Percentiles rank a stretch among this genome's conserved stretches.
Evolutionary conservation across 1,140 invertebrate genomes (phyloP).

Genomic region (Battus philenor): DNA sequence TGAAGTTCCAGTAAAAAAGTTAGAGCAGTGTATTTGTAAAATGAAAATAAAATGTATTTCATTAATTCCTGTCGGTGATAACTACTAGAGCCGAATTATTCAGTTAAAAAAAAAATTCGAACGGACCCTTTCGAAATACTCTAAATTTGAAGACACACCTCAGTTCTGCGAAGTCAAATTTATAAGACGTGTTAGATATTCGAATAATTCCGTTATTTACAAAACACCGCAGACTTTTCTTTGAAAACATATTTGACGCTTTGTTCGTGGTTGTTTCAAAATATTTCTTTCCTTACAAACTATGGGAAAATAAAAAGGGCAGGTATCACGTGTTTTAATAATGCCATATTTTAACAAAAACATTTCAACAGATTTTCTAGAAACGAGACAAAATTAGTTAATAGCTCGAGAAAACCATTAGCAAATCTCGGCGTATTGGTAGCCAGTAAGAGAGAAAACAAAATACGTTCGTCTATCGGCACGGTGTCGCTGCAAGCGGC

Average conservation of each 20-base stretch:
- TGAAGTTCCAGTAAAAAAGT: no score
- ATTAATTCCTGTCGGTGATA: no score
- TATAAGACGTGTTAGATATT: conserved; percentile 67
- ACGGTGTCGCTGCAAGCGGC: conserved; percentile 46
- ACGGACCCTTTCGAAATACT: conserved; percentile 37
- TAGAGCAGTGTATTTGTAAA: no score
- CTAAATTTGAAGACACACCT: conserved; percentile 47
- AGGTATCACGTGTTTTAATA: no score
- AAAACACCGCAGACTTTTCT: conserved; percentile 48
- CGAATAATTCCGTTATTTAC: conserved; percentile 64
- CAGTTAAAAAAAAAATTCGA: no score
- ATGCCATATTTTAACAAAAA: no score
- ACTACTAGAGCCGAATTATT: no score
- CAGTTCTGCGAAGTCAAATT: conserved; percentile 51
- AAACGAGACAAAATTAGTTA: conserved; percentile 26
- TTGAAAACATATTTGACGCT: conserved; percentile 65
- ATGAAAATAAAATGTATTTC: no score
- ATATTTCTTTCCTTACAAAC: no score
- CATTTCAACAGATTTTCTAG: no score
- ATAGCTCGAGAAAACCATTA: conserved; percentile 41
- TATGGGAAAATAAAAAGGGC: no score
- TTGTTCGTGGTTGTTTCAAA: no score
- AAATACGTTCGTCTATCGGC: conserved; percentile 56
- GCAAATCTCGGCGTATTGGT: conserved; percentile 22
- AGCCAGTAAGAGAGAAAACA: conserved; percentile 39